A percentile compares a stretch with the other conserved stretches of the same genome.
Conservation (phyloP, 1,140 invertebrate species). For the Drosophila ohnishii region DNA sequence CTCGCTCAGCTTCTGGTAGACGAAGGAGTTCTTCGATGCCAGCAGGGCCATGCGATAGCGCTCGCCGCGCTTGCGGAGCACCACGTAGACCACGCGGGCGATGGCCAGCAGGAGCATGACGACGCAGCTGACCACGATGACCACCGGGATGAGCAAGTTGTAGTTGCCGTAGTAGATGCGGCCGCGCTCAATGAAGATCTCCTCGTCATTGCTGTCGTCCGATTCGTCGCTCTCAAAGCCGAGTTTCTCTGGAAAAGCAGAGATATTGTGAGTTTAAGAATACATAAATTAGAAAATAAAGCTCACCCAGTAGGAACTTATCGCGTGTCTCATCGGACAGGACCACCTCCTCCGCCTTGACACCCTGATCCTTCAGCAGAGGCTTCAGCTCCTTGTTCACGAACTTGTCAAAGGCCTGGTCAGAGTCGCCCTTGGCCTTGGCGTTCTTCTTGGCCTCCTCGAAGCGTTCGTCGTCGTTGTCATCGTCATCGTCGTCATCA, state of each 20-base stretch:
- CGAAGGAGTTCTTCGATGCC: slow-evolving; percentile 83
- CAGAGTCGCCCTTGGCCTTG: slow-evolving; percentile 26
- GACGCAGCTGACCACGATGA: slow-evolving; percentile 83
- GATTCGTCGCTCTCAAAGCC: slow-evolving; percentile 57
- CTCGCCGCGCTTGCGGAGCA: slow-evolving; percentile 84
- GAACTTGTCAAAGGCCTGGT: slow-evolving; percentile 24
- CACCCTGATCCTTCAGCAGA: slow-evolving; percentile 55
- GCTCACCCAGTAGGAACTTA: slow-evolving; percentile 70
- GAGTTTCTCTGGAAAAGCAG: slow-evolving; percentile 60
- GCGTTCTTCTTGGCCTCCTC: slow-evolving; percentile 76
- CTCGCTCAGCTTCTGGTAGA: slow-evolving; percentile 86
- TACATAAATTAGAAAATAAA: neutral
- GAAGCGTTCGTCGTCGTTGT: slow-evolving; percentile 59
- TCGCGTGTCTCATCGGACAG: slow-evolving; percentile 82
- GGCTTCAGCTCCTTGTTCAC: slow-evolving; percentile 48
- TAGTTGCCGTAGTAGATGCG: slow-evolving; percentile 83
- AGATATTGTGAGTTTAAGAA: neutral
- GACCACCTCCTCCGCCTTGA: slow-evolving; percentile 74
- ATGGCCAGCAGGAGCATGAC: slow-evolving; percentile 84
- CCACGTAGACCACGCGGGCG: slow-evolving; percentile 83
- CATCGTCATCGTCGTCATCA: slow-evolving; percentile 52
- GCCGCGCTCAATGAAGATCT: slow-evolving; percentile 83
- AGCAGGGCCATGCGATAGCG: slow-evolving; percentile 84
- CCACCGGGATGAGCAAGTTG: slow-evolving; percentile 83
- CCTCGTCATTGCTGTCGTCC: slow-evolving; percentile 78